Percentiles rank a stretch among this genome's conserved stretches.
Evolutionary conservation across 2,113 vertebrate genomes (phyloP).

Genomic region (Triplophysa siluroides): DNA sequence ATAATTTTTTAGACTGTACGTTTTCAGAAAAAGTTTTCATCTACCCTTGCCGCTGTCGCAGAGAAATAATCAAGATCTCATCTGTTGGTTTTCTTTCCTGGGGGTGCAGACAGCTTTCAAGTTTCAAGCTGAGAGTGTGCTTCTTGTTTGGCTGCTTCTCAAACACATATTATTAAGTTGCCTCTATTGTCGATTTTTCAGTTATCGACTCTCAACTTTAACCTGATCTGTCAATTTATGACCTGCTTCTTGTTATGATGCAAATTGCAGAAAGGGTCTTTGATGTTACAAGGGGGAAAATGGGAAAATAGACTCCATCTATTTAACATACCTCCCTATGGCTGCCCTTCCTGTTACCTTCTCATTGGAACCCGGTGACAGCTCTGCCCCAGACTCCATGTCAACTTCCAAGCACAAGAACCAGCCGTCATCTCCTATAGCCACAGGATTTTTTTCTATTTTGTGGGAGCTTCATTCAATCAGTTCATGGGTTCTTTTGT

Average conservation of each 20-base stretch:
- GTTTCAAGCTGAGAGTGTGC: neutral
- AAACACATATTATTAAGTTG: neutral
- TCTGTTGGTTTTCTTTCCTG: too few species aligned
- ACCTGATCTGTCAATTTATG: neutral
- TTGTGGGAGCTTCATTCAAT: neutral
- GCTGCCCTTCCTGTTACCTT: slow-evolving; percentile 51
- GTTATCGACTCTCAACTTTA: neutral
- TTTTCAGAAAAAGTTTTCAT: too few species aligned
- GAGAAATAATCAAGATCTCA: too few species aligned
- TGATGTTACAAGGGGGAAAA: neutral
- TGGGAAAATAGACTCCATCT: slow-evolving; percentile 47
- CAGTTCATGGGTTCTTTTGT: slow-evolving; percentile 3
- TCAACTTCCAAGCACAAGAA: neutral
- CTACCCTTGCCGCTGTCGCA: too few species aligned
- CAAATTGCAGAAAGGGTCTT: neutral
- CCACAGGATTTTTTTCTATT: neutral
- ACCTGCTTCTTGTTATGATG: slow-evolving; percentile 7
- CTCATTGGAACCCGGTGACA: slow-evolving; percentile 50
- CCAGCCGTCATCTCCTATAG: neutral
- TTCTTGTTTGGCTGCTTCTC: slow-evolving; percentile 14
- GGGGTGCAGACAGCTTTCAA: too few species aligned
- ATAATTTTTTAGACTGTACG: too few species aligned
- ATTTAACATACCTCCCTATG: slow-evolving; percentile 63
- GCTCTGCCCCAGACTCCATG: slow-evolving; percentile 20
- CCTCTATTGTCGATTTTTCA: neutral